Conservation (phyloP, 2,797 vertebrate species). For the Buphagus erythrorhynchus region DNA sequence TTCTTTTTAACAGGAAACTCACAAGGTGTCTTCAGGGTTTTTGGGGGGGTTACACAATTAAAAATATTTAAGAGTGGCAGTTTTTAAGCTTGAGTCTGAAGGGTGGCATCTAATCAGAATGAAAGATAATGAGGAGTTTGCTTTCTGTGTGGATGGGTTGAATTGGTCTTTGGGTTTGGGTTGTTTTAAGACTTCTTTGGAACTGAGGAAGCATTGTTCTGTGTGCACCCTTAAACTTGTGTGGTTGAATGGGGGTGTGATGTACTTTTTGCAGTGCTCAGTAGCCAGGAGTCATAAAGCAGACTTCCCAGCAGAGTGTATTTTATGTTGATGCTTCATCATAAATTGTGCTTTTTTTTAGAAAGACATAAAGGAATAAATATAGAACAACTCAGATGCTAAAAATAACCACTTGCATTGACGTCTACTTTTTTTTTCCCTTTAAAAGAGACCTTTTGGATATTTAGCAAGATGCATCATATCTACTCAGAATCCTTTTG, state of each 20-base stretch:
- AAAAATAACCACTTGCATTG: slow-evolving; percentile 37
- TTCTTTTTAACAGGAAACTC: neutral
- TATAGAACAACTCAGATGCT: slow-evolving; percentile 5
- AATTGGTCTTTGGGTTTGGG: neutral
- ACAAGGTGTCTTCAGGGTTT: neutral
- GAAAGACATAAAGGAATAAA: slow-evolving; percentile 36
- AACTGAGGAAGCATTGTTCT: neutral
- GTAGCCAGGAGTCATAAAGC: neutral
- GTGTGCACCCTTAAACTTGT: neutral
- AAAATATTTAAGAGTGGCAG: neutral
- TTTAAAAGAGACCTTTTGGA: slow-evolving; percentile 8
- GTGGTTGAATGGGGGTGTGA: neutral
- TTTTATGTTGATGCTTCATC: slow-evolving; percentile 14
- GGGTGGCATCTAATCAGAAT: neutral
- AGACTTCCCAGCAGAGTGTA: neutral
- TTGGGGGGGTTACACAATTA: neutral
- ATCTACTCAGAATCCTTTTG: slow-evolving; percentile 7
- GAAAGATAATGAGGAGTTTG: neutral
- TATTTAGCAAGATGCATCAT: slow-evolving; percentile 14
- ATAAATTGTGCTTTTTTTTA: neutral
- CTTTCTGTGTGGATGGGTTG: neutral
- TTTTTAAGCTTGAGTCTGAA: neutral
- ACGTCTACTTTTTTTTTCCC: neutral
- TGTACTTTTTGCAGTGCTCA: neutral
- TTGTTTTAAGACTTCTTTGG: neutral